These are phyloP conservation scores for Temnothorax ravouxi DNA, from an alignment of 2,888 invertebrate species.

Conservation along the genomic window DNA sequence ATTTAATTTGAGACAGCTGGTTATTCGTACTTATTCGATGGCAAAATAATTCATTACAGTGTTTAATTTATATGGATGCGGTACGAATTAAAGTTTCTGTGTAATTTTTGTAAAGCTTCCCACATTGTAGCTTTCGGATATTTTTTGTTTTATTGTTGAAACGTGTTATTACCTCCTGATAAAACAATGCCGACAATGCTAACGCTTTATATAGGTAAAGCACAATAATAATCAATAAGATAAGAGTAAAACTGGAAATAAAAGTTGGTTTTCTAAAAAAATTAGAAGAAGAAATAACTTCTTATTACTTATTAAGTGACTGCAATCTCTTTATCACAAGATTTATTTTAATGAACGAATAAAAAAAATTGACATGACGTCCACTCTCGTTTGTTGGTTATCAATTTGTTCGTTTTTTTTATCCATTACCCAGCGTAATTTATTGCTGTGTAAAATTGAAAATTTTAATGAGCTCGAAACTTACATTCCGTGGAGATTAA, in stretches of 20 bases:
- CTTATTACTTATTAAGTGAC: neutral
- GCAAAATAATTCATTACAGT: neutral
- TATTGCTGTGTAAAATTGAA: neutral
- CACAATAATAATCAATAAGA: neutral
- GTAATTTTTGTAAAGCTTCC: neutral
- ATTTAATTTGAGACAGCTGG: neutral
- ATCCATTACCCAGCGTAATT: neutral
- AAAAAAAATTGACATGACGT: neutral
- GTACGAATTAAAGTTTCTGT: neutral
- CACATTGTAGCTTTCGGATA: neutral
- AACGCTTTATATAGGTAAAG: neutral
- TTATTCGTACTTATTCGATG: neutral
- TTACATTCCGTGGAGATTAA: conserved; percentile 8
- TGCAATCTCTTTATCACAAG: neutral
- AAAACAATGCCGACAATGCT: neutral
- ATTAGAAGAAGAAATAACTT: neutral
- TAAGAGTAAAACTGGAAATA: neutral
- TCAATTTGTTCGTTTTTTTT: conserved; percentile 13
- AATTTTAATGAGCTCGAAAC: conserved; percentile 30
- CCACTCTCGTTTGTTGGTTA: neutral
- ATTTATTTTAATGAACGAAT: neutral
- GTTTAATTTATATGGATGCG: neutral
- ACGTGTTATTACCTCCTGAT: neutral
- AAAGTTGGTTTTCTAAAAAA: neutral
- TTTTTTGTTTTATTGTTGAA: conserved; percentile 2